Evolutionary conservation across 2,888 invertebrate genomes (phyloP).

Genomic region (Ptilodon capucinus): DNA sequence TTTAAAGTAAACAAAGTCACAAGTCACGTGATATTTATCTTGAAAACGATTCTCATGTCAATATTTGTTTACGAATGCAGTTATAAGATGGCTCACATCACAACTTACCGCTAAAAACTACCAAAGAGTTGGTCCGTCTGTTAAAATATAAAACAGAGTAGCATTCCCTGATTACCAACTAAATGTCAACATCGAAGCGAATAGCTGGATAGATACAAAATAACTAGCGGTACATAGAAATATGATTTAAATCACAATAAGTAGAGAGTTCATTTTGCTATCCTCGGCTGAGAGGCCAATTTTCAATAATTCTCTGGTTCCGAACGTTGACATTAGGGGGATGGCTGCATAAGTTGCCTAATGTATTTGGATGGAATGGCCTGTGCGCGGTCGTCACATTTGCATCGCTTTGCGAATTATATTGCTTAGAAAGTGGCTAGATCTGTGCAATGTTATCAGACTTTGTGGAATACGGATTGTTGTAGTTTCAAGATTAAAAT

Average conservation of each 20-base stretch:
- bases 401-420: not conserved
- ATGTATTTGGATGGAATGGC: conserved; percentile 21
- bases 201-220: conserved; percentile 32
- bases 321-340: conserved; percentile 19
- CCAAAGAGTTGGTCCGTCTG: conserved; percentile 72
- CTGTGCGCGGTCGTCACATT: not conserved
- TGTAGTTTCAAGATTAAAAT: too few relatives aligned
- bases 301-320: conserved; percentile 46
- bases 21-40: not conserved
- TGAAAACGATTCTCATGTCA: conserved; percentile 3
- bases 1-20: not conserved
- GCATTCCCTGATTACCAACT: conserved; percentile 32
- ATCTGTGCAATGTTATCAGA: too few relatives aligned
- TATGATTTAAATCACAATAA: conserved; percentile 36
- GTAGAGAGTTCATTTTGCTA: conserved; percentile 37
- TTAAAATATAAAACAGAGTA: conserved; percentile 51
- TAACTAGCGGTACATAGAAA: conserved; percentile 29
- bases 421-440: too few relatives aligned
- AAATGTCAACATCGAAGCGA: conserved; percentile 49
- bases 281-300: conserved; percentile 19
- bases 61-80: conserved; percentile 35
- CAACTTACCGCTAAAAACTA: conserved; percentile 69
- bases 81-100: conserved; percentile 43
- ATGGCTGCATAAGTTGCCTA: not conserved
- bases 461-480: too few relatives aligned